Evolutionary conservation across 2,797 vertebrate species (phyloP), one percentile per base, ranked within the genome.

Genomic region (Lepidocolaptes lacrymiger): DNA sequence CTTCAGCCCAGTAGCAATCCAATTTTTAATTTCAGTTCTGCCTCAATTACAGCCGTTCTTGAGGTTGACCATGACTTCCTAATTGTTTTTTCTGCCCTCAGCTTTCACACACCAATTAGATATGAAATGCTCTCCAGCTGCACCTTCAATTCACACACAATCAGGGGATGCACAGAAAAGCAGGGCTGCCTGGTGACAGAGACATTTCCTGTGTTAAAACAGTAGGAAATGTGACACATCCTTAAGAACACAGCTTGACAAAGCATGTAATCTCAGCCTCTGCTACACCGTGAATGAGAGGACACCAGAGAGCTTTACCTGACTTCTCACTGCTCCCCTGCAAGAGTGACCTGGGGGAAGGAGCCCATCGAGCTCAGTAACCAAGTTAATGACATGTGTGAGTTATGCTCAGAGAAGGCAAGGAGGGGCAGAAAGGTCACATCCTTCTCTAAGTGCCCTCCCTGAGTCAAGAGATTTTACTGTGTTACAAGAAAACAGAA

Each of bases 71-170:
- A 34, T 28, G 77, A 82, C 91, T 89, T 91, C 32, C 66, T 89
- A 93, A 75, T 67, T 86, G 89, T 90, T 88, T 91, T 89, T 56
- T 69, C 76, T 91, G 76, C 68, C 85, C 87, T 81, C 79, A 85
- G 85, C 82, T 85, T 92, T 92, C 88, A 88, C 87, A 86, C 44
- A 20, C 79, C 89, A 91, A 73, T 93, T 92, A 88, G 73, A 49
- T 4, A n/a, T 3, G 51, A 89, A 91, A 69, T 19, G 39, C 58
- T 95, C 82, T 90, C 87, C 87, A 92, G 91, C 73, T 79, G 76
- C 69, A 88, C 92, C 85, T 89, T 79, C 54, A 32, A 85, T 76
- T 91, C 91, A 80, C 91, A 81, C 64, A 30, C 91, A 89, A 88
- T 91, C 83, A 93, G 46, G 41, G 79, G 69, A 93, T 39, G 59